These are phyloP conservation scores for Orycteropus afer DNA, from an alignment of 2,113 vertebrate genomes.

Conservation along the genomic window DNA sequence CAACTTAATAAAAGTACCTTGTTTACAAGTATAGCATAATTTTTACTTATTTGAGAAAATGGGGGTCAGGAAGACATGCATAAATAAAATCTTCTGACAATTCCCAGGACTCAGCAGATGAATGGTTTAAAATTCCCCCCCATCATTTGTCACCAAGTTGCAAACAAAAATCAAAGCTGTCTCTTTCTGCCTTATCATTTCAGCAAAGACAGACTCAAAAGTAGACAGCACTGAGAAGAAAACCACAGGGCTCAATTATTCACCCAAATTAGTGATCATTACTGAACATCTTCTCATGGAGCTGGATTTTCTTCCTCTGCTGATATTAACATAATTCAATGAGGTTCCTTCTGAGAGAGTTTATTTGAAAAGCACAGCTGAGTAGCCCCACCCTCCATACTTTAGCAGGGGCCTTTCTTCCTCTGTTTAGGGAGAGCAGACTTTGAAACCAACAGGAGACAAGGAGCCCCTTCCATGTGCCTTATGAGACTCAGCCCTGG, in stretches of 20 bases:
- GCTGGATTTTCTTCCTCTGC: neutral
- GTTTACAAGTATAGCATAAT: slow-evolving; percentile 55
- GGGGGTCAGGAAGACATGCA: slow-evolving; percentile 52
- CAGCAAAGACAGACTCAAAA: neutral
- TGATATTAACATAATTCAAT: neutral
- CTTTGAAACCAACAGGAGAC: neutral
- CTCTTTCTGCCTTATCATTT: neutral
- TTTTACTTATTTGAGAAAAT: slow-evolving; percentile 71
- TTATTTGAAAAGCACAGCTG: neutral
- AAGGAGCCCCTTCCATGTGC: neutral
- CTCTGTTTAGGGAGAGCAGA: neutral
- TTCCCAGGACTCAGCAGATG: slow-evolving; percentile 61
- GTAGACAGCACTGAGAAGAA: neutral
- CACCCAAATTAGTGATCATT: neutral
- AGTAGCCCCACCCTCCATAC: neutral
- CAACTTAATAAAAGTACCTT: slow-evolving; percentile 60
- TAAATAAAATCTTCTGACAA: slow-evolving; percentile 65
- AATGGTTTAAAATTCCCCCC: slow-evolving; percentile 44
- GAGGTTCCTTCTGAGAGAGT: neutral
- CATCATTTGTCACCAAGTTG: slow-evolving; percentile 56
- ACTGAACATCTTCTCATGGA: neutral
- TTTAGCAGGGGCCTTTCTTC: neutral
- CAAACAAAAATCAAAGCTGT: slow-evolving; percentile 60
- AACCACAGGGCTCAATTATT: neutral
- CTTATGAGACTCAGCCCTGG: neutral